Conservation (phyloP, 1,140 invertebrate genomes). For the Drosophila arawakana region DNA sequence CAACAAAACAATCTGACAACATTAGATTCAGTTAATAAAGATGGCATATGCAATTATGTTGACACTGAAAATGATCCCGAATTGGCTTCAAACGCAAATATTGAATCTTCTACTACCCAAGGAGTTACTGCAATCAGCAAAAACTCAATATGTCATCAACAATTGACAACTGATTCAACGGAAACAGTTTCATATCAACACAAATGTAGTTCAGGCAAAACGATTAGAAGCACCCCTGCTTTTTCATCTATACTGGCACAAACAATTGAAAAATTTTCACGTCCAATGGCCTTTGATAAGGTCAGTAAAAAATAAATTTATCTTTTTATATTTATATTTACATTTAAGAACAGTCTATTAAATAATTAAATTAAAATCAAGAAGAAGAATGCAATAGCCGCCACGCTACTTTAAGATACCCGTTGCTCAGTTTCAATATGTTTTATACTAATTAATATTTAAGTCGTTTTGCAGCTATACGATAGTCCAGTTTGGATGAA, state of each 20-base stretch:
- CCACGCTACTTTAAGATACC: too few relatives aligned
- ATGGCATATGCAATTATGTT: conserved; percentile 30
- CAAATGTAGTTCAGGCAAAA: conserved; percentile 7
- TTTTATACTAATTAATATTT: too few relatives aligned
- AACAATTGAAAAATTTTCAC: conserved; percentile 77
- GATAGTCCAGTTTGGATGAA: too few relatives aligned
- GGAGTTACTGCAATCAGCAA: conserved; percentile 76
- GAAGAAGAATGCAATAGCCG: too few relatives aligned
- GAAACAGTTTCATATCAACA: conserved; percentile 45
- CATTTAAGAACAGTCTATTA: too few relatives aligned
- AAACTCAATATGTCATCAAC: conserved; percentile 62
- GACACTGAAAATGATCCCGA: conserved; percentile 55
- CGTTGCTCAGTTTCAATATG: too few relatives aligned
- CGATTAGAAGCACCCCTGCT: conserved; percentile 15
- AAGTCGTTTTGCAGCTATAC: too few relatives aligned
- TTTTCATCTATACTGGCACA: conserved; percentile 50
- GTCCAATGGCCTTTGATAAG: conserved; percentile 84
- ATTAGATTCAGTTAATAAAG: conserved; percentile 24
- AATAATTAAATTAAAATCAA: too few relatives aligned
- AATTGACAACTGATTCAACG: conserved; percentile 12
- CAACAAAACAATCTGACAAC: conserved; percentile 32
- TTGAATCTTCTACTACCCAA: conserved; percentile 72
- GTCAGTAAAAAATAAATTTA: conserved; percentile 42
- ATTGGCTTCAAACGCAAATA: conserved; percentile 64
- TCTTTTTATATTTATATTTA: too few relatives aligned